Evolutionary conservation across 1,140 invertebrate species (phyloP).

Genomic region (Pseudomyrmex sp.): DNA sequence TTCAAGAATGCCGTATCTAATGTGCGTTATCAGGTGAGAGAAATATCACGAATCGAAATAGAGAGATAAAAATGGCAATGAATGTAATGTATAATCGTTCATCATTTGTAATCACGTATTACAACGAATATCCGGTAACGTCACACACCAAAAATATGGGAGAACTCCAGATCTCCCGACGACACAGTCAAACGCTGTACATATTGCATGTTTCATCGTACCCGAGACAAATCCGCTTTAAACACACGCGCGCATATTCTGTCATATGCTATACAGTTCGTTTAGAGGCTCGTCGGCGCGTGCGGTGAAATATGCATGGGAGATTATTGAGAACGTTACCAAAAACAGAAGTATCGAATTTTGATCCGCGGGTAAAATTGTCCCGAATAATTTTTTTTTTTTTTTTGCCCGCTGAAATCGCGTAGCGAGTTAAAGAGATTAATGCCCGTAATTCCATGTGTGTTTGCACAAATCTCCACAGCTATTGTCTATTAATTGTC

Average conservation of each 20-base stretch:
- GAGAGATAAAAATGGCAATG: neutral
- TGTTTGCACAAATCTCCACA: neutral
- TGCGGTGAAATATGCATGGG: slow-evolving; percentile 72
- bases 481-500: slow-evolving; percentile 14
- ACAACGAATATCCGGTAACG: neutral
- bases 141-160: slow-evolving; percentile 42
- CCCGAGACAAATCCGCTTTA: slow-evolving; percentile 68
- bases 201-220: slow-evolving; percentile 41
- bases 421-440: neutral
- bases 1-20: neutral
- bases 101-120: neutral
- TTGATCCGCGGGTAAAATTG: slow-evolving; percentile 69
- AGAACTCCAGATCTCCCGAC: slow-evolving; percentile 38
- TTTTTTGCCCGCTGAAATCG: slow-evolving; percentile 18
- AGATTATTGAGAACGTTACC: slow-evolving; percentile 69
- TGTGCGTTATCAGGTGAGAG: neutral
- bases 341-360: slow-evolving; percentile 67
- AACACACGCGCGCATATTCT: slow-evolving; percentile 63
- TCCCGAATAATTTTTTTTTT: slow-evolving; percentile 45
- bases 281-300: slow-evolving; percentile 70
- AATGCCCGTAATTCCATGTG: neutral
- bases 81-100: neutral
- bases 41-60: neutral
- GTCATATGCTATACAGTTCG: slow-evolving; percentile 56
- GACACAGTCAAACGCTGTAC: neutral